phyloP scores from a whole-genome alignment of 2,797 vertebrate genomes.

The Avahi laniger region DNA sequence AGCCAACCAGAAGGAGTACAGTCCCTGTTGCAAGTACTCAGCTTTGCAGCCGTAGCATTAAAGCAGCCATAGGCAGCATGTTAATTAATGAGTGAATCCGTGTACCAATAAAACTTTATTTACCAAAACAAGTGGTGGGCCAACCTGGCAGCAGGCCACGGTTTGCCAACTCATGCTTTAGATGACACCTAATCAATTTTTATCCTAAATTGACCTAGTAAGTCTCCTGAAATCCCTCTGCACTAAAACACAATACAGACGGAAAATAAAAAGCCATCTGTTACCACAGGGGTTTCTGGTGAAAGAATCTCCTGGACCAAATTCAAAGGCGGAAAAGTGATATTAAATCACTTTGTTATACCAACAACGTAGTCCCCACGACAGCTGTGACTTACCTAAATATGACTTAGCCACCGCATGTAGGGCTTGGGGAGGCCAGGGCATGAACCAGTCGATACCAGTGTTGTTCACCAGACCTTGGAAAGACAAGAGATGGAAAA shows the following conservation, averaged over 20 bases:
- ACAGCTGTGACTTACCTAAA: slow-evolving; percentile 87
- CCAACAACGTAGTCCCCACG: rapidly evolving
- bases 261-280: neutral
- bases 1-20: rapidly evolving
- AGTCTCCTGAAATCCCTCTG: neutral
- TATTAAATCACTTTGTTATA: rapidly evolving
- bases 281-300: rapidly evolving
- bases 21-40: neutral
- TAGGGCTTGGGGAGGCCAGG: slow-evolving; percentile 96
- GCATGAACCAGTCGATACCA: slow-evolving; percentile 97
- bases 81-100: neutral
- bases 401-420: slow-evolving; percentile 94
- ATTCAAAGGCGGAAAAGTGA: neutral
- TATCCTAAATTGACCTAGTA: neutral
- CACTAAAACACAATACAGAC: neutral
- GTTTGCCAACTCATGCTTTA: neutral
- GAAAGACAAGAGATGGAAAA: slow-evolving; percentile 35
- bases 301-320: neutral
- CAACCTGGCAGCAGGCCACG: neutral
- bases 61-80: neutral
- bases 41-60: neutral
- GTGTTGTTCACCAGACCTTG: slow-evolving; percentile 98
- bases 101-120: neutral
- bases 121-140: neutral
- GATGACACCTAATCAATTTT: neutral